Percentiles rank a stretch among this genome's conserved stretches.
phyloP scores from a whole-genome alignment of 2,888 invertebrate species.

The Tetropium fuscum region DNA sequence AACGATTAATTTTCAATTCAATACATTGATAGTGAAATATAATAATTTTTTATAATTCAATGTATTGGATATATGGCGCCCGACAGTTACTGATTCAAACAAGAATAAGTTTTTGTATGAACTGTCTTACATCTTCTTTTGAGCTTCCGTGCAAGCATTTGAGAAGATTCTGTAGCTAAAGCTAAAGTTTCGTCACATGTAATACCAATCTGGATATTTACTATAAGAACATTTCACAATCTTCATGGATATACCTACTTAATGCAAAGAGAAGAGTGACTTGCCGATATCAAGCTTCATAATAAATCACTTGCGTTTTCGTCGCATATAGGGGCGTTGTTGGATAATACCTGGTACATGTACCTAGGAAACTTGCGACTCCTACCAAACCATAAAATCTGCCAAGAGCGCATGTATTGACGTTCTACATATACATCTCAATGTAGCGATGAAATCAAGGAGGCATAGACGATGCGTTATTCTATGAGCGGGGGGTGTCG shows the following conservation, averaged over 20 bases:
- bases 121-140: too few species aligned
- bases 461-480: conserved; percentile 33
- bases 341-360: conserved; percentile 29
- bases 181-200: too few species aligned
- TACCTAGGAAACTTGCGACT: conserved; percentile 38
- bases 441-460: conserved; percentile 44
- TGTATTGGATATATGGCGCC: too few species aligned
- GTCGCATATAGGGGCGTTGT: conserved; percentile 13
- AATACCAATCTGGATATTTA: too few species aligned
- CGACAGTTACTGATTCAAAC: too few species aligned
- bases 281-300: not conserved
- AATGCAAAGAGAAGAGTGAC: not conserved
- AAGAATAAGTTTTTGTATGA: too few species aligned
- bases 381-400: conserved; percentile 40
- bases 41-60: too few species aligned
- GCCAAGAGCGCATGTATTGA: conserved; percentile 25
- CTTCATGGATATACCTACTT: too few species aligned
- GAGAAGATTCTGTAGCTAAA: too few species aligned
- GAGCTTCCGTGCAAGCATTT: too few species aligned
- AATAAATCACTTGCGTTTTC: conserved; percentile 11
- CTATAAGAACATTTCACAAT: too few species aligned
- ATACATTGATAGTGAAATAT: not conserved
- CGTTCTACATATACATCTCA: conserved; percentile 46
- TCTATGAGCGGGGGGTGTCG: conserved; percentile 49
- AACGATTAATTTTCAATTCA: not conserved